phyloP scores from a whole-genome alignment of 2,113 vertebrate genomes.

The Corynorhinus townsendii region DNA sequence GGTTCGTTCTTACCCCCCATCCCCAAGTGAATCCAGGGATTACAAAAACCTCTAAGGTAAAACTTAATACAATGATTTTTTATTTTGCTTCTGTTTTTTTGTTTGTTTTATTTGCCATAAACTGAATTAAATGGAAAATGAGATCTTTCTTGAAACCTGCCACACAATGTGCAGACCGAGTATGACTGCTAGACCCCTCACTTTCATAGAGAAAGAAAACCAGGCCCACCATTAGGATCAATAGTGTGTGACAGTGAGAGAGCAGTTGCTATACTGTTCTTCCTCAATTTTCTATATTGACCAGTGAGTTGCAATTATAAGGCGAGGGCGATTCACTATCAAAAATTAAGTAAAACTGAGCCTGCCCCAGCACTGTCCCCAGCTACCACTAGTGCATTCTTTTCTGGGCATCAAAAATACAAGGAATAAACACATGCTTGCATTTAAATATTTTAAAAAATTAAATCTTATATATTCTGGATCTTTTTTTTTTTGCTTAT shows the following conservation, averaged over 20 bases:
- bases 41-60: slow-evolving; percentile 5
- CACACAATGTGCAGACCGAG: background rate
- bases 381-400: background rate
- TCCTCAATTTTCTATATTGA: background rate
- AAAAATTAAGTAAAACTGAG: background rate
- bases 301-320: background rate
- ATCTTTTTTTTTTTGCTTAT: background rate
- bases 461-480: background rate
- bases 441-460: background rate
- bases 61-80: background rate
- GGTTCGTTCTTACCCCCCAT: background rate
- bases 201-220: background rate
- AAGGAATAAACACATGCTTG: background rate
- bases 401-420: background rate
- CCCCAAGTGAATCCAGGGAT: background rate
- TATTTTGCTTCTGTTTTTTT: background rate
- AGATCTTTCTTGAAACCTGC: background rate
- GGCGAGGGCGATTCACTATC: background rate
- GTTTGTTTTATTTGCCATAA: background rate
- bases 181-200: background rate
- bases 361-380: background rate
- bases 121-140: background rate
- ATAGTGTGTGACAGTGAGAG: background rate
- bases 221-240: background rate
- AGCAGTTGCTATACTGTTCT: background rate